Evolutionary conservation across 2,797 vertebrate genomes (phyloP).

Genomic region (Amblyraja radiata): DNA sequence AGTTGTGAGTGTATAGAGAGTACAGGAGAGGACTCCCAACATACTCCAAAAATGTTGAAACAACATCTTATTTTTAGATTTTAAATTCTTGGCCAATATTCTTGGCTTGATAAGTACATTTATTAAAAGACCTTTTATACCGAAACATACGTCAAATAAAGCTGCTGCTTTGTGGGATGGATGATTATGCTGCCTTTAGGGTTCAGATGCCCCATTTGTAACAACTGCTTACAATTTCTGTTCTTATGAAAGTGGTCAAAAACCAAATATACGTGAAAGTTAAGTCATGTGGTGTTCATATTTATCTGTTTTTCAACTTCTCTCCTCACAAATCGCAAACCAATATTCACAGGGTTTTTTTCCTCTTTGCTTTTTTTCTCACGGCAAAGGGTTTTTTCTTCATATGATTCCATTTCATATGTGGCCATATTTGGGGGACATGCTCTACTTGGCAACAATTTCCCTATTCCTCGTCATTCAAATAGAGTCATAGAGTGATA

Average conservation of each 20-base stretch:
- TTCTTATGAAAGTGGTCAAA: neutral
- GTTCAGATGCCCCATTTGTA: neutral
- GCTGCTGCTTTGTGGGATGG: neutral
- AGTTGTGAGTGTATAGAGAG: too few species aligned
- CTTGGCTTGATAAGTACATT: neutral
- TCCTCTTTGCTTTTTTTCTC: neutral
- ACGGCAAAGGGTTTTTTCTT: neutral
- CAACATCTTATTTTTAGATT: neutral
- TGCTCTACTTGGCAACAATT: neutral
- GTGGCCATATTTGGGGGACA: neutral
- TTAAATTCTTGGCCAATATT: neutral
- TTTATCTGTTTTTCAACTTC: neutral
- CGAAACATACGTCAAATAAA: neutral
- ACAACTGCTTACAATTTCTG: neutral
- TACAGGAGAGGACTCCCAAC: too few species aligned
- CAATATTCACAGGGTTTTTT: neutral
- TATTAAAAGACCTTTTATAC: neutral
- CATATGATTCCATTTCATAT: neutral
- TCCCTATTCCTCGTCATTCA: neutral
- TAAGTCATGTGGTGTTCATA: neutral
- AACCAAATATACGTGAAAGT: neutral
- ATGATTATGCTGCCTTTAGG: neutral
- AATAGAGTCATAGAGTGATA: neutral
- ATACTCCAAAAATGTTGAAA: neutral
- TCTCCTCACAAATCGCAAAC: neutral